phyloP scores from a whole-genome alignment of 2,797 vertebrate species.

The Sebastes steindachneri region DNA sequence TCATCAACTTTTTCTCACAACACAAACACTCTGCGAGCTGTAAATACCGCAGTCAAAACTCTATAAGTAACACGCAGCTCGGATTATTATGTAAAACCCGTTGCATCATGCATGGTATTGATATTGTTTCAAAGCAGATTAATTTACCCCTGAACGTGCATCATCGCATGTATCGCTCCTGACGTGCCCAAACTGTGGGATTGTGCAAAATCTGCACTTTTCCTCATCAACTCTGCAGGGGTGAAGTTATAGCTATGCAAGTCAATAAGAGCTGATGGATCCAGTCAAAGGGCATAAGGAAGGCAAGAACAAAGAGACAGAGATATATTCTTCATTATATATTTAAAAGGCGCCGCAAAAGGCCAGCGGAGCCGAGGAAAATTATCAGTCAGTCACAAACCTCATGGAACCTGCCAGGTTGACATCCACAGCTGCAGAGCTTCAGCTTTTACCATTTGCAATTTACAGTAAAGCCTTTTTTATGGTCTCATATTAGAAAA shows the following conservation, averaged over 20 bases:
- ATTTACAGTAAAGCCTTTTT: conserved; percentile 38
- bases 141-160: conserved; percentile 34
- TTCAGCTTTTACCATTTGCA: conserved; percentile 26
- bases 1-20: conserved; percentile 25
- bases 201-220: conserved; percentile 52
- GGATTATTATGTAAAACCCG: not conserved
- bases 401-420: conserved; percentile 25
- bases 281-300: conserved; percentile 31
- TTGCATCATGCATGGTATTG: not conserved
- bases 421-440: conserved; percentile 8
- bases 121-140: conserved; percentile 42
- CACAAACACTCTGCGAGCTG: not conserved
- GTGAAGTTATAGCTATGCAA: conserved; percentile 8
- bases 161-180: not conserved
- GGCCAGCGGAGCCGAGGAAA: conserved; percentile 30
- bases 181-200: not conserved
- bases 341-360: conserved; percentile 44
- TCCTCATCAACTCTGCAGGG: conserved; percentile 9
- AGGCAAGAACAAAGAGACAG: conserved; percentile 36
- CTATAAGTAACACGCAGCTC: not conserved
- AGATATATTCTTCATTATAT: conserved; percentile 39
- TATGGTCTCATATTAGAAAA: not conserved
- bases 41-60: conserved; percentile 10
- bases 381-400: conserved; percentile 37
- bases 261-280: conserved; percentile 49